Percentiles rank a stretch among this genome's conserved stretches.
phyloP scores from a whole-genome alignment of 2,888 invertebrate species.

The Pedicia rivosa region DNA sequence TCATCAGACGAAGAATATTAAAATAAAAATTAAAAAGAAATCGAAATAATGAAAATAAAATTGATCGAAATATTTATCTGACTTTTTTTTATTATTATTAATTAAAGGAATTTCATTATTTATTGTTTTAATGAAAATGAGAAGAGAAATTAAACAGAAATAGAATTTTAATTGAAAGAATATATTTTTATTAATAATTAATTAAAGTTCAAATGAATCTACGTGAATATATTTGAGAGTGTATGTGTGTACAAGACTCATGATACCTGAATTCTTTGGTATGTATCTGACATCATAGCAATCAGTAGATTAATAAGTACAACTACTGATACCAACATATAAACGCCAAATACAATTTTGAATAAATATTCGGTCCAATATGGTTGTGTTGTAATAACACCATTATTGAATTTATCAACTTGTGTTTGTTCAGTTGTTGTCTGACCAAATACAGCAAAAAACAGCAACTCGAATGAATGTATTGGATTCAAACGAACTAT shows the following conservation, averaged over 20 bases:
- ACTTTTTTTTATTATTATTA: too few relatives aligned
- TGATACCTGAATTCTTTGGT: slow-evolving; percentile 92
- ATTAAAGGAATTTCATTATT: too few relatives aligned
- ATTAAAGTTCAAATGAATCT: background rate
- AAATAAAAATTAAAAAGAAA: too few relatives aligned
- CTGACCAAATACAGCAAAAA: slow-evolving; percentile 97
- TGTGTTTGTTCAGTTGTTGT: slow-evolving; percentile 69
- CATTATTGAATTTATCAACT: slow-evolving; percentile 40
- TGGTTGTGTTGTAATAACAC: slow-evolving; percentile 43
- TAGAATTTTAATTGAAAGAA: too few relatives aligned
- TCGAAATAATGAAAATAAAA: too few relatives aligned
- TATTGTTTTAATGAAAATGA: too few relatives aligned
- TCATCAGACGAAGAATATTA: too few relatives aligned
- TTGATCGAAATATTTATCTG: too few relatives aligned
- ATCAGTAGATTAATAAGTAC: slow-evolving; percentile 98
- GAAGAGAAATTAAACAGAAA: too few relatives aligned
- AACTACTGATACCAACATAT: slow-evolving; percentile 98
- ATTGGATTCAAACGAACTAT: slow-evolving; percentile 83
- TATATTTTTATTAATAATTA: too few relatives aligned
- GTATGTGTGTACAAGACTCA: slow-evolving; percentile 11
- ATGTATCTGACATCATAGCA: slow-evolving; percentile 99
- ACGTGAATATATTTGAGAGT: background rate
- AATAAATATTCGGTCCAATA: slow-evolving; percentile 73
- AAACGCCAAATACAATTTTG: slow-evolving; percentile 80
- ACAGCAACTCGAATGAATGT: slow-evolving; percentile 91